Conservation (phyloP, 2,888 invertebrate species). For the Athalia rosae region DNA sequence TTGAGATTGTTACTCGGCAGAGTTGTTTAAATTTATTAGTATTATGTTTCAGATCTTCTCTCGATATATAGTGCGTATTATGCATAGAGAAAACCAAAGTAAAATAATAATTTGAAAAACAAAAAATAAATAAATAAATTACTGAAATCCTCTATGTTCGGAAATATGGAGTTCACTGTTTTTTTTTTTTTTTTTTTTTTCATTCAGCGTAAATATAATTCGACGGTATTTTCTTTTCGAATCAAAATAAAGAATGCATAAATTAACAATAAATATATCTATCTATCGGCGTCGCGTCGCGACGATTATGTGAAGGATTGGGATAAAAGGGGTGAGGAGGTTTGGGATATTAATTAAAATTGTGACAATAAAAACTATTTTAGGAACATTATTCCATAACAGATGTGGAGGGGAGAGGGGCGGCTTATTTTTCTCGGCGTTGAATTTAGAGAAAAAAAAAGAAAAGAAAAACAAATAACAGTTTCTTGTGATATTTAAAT, state of each 20-base stretch:
- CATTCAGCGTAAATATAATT: conserved; percentile 26
- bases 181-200: background rate
- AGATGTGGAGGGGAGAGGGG: background rate
- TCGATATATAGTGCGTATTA: conserved; percentile 21
- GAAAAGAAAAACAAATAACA: background rate
- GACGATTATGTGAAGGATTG: background rate
- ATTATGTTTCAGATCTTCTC: conserved; percentile 52
- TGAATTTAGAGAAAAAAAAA: conserved; percentile 22
- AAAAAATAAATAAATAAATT: conserved; percentile 64
- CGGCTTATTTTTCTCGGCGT: background rate
- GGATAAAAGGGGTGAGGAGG: background rate
- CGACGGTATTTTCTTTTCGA: conserved; percentile 33
- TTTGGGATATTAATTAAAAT: background rate
- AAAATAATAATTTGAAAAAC: conserved; percentile 1
- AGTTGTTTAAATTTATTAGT: background rate
- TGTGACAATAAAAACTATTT: conserved; percentile 12
- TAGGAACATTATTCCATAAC: conserved; percentile 40
- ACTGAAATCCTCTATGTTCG: conserved; percentile 57
- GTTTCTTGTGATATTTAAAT: background rate
- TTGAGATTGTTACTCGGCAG: conserved; percentile 11
- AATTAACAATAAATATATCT: conserved; percentile 47
- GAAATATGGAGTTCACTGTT: background rate
- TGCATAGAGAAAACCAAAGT: conserved; percentile 61
- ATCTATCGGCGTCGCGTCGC: conserved; percentile 53
- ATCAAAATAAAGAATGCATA: conserved; percentile 6